These are phyloP conservation scores for Cenopis cana DNA, from an alignment of 2,888 invertebrate species.

Conservation along the genomic window DNA sequence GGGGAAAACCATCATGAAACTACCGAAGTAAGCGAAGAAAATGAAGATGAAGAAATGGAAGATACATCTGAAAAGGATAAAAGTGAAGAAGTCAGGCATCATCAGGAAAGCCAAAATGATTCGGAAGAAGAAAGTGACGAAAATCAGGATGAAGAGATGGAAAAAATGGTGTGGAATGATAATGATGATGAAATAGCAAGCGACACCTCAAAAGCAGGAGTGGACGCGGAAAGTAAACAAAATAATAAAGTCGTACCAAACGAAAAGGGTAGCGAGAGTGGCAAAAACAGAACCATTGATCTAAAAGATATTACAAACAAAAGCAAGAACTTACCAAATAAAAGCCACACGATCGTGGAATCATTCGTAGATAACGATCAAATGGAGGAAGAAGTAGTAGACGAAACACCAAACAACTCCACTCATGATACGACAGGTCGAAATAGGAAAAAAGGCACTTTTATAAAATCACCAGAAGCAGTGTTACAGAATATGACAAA, in stretches of 20 bases:
- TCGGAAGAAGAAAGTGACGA: constrained; percentile 43
- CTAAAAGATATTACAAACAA: neutral
- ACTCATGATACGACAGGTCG: constrained; percentile 63
- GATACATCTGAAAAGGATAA: neutral
- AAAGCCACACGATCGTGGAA: constrained; percentile 21
- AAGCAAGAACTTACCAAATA: constrained; percentile 2
- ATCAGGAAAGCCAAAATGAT: neutral
- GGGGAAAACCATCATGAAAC: neutral
- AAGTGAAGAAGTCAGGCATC: neutral
- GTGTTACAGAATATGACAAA: constrained; percentile 57
- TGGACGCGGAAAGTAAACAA: constrained; percentile 19
- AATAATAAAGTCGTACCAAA: constrained; percentile 25
- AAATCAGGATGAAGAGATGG: constrained; percentile 33
- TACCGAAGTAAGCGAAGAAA: neutral
- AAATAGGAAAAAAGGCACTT: constrained; percentile 53
- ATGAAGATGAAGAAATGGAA: neutral
- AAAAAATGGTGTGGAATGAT: constrained; percentile 37
- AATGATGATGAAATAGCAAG: constrained; percentile 26
- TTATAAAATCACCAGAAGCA: constrained; percentile 64
- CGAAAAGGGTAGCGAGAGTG: constrained; percentile 34
- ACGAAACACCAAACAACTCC: constrained; percentile 54
- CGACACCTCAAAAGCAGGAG: constrained; percentile 18
- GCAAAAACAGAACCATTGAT: constrained; percentile 25
- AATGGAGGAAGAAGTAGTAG: constrained; percentile 35
- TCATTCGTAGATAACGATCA: constrained; percentile 16